phyloP scores from a whole-genome alignment of 2,113 vertebrate species.

The Nicator chloris region DNA sequence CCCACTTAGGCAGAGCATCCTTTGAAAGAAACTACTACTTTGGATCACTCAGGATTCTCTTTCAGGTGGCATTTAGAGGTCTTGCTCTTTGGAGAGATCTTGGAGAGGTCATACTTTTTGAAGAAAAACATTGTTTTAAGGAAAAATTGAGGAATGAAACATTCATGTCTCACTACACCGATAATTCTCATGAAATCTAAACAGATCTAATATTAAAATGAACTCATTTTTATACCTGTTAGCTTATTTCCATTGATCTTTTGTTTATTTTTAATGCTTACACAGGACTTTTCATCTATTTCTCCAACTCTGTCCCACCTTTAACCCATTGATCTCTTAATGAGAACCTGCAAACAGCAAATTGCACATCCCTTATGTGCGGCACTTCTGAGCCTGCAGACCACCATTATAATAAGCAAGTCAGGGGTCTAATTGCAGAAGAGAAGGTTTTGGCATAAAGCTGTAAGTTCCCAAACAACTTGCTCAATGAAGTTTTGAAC shows the following conservation, averaged over 20 bases:
- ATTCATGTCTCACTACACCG: not conserved
- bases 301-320: not conserved
- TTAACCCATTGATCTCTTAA: not conserved
- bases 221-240: not conserved
- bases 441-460: not conserved
- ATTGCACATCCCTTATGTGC: not conserved
- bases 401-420: not conserved
- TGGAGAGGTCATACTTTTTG: not conserved
- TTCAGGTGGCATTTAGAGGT: not conserved
- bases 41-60: not conserved
- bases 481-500: not conserved
- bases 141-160: not conserved
- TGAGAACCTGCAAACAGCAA: not conserved
- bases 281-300: not conserved
- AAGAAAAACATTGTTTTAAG: not conserved
- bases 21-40: not conserved
- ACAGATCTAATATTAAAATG: not conserved
- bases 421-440: not conserved
- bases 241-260: not conserved
- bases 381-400: not conserved
- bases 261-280: not conserved
- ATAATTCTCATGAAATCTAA: not conserved
- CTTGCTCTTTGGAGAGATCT: not conserved
- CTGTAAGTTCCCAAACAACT: not conserved
- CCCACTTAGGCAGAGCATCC: not conserved